phyloP scores from a whole-genome alignment of 2,888 invertebrate species.

The Aproaerema taeniolella region DNA sequence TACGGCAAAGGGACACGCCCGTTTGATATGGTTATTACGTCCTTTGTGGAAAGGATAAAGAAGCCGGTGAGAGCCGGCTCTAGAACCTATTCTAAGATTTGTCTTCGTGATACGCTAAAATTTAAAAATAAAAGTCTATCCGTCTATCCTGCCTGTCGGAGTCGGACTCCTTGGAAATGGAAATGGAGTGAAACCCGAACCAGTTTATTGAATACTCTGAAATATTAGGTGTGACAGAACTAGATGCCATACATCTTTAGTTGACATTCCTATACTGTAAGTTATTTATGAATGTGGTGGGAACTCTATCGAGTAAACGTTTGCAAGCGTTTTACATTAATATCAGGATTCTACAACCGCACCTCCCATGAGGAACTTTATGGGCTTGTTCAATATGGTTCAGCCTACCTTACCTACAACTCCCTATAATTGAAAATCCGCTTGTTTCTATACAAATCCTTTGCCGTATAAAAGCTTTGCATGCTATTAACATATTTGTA shows the following conservation, averaged over 20 bases:
- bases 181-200: conserved; percentile 50
- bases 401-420: conserved; percentile 11
- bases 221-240: conserved; percentile 54
- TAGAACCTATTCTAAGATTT: conserved; percentile 56
- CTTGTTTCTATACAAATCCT: conserved; percentile 9
- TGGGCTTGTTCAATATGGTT: conserved; percentile 7
- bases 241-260: conserved; percentile 46
- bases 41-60: conserved; percentile 68
- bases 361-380: conserved; percentile 8
- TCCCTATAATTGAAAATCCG: conserved; percentile 10
- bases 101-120: conserved; percentile 72
- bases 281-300: conserved; percentile 36
- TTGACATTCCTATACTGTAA: conserved; percentile 33
- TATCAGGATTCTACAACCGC: conserved; percentile 6
- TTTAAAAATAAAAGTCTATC: conserved; percentile 41
- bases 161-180: conserved; percentile 64
- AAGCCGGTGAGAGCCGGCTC: conserved; percentile 51
- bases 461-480: conserved; percentile 3
- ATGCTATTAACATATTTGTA: conserved; percentile 7
- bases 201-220: conserved; percentile 46
- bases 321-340: conserved; percentile 2
- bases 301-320: conserved; percentile 3
- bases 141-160: conserved; percentile 32
- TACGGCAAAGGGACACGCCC: conserved; percentile 67
- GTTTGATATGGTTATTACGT: conserved; percentile 77